A percentile compares a stretch with the other conserved stretches of the same genome.
phyloP scores from a whole-genome alignment of 1,140 invertebrate species.

The Drosophila burlai region DNA sequence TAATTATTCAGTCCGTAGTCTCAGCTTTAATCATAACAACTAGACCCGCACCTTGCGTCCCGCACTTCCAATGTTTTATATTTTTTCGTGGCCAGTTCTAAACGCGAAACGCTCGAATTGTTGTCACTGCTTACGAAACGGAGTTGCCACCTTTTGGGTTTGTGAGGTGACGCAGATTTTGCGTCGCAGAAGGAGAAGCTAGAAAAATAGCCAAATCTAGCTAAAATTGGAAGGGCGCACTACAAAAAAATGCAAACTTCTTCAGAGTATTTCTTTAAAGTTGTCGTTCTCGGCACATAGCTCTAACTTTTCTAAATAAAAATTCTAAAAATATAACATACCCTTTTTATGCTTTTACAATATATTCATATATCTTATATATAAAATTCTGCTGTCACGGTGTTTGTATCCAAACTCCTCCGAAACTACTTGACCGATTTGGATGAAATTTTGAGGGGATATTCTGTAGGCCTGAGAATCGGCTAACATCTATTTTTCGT shows the following conservation, averaged over 20 bases:
- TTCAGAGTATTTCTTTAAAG: too few species aligned
- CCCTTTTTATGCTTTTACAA: too few species aligned
- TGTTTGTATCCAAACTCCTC: too few species aligned
- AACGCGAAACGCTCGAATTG: slow-evolving; percentile 38
- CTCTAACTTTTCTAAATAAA: too few species aligned
- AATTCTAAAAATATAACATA: too few species aligned
- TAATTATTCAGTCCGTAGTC: slow-evolving; percentile 2
- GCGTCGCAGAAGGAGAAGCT: not conserved
- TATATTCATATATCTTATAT: too few species aligned
- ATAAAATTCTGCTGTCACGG: too few species aligned
- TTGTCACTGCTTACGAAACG: slow-evolving; percentile 25
- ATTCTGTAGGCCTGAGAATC: too few species aligned
- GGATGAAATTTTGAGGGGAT: too few species aligned
- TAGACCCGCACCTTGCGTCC: slow-evolving; percentile 19
- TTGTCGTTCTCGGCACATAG: too few species aligned
- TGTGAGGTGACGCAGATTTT: not conserved
- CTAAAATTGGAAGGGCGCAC: not conserved
- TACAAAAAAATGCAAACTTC: not conserved
- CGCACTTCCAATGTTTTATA: slow-evolving; percentile 16
- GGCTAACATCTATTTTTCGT: too few species aligned
- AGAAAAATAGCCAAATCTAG: not conserved
- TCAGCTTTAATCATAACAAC: slow-evolving; percentile 6
- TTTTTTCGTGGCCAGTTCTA: slow-evolving; percentile 30
- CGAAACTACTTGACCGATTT: too few species aligned
- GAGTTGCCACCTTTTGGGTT: slow-evolving; percentile 8